A percentile compares a stretch with the other conserved stretches of the same genome.
Evolutionary conservation across 2,113 vertebrate species (phyloP).

Genomic region (Sakesphorus luctuosus): DNA sequence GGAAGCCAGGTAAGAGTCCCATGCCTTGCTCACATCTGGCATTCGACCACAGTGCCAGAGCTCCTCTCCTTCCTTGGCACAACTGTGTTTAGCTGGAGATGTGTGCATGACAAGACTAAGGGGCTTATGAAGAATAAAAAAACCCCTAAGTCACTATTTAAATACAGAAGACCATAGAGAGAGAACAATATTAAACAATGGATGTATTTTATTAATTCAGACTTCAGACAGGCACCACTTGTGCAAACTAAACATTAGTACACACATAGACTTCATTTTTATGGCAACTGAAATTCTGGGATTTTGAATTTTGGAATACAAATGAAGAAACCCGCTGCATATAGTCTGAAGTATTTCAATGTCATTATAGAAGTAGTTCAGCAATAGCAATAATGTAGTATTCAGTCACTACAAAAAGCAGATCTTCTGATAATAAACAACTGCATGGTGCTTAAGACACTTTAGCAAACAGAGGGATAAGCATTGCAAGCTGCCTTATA

Average conservation of each 20-base stretch:
- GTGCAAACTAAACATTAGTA: background rate
- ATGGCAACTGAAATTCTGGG: background rate
- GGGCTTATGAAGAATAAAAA: background rate
- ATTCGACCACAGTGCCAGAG: background rate
- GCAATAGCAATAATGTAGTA: background rate
- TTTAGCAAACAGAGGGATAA: background rate
- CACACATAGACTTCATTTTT: background rate
- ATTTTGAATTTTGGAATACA: background rate
- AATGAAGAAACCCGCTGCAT: background rate
- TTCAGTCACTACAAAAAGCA: slow-evolving; percentile 18
- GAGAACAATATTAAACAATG: background rate
- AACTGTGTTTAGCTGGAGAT: background rate
- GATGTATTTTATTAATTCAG: background rate
- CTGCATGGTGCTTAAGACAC: fast-evolving
- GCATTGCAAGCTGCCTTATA: background rate
- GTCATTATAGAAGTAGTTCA: background rate
- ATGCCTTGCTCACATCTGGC: background rate
- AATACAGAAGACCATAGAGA: background rate
- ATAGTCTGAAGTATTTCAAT: background rate
- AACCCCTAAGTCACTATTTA: background rate
- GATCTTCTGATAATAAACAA: background rate
- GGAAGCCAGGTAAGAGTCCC: background rate
- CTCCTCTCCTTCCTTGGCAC: background rate
- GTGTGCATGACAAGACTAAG: background rate
- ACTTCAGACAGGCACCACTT: background rate